Conservation (phyloP, 2,797 vertebrate species). For the Gephyroberyx darwinii region DNA sequence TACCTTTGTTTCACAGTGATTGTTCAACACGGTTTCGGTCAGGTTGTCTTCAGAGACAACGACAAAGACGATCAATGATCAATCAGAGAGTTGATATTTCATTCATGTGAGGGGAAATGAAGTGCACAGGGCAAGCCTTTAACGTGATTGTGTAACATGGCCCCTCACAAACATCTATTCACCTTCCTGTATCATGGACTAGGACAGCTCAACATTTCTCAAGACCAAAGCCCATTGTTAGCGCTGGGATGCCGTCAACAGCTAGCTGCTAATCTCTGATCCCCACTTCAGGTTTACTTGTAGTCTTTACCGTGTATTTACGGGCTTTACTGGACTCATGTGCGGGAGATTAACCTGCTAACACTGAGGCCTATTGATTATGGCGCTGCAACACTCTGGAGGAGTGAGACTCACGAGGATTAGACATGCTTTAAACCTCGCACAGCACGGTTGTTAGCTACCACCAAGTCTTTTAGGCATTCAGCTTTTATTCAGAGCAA, state of each 20-base stretch:
- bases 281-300: constrained; percentile 45
- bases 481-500: background rate
- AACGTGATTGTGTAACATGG: no score
- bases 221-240: constrained; percentile 60
- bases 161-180: background rate
- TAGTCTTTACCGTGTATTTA: constrained; percentile 51
- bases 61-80: background rate
- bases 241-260: constrained; percentile 24
- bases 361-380: constrained; percentile 76
- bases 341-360: constrained; percentile 77
- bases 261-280: constrained; percentile 64
- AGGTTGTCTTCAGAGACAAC: background rate
- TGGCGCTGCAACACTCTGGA: constrained; percentile 9
- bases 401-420: constrained; percentile 49
- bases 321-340: constrained; percentile 74
- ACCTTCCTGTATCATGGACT: background rate
- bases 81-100: background rate
- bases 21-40: background rate
- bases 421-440: constrained; percentile 38
- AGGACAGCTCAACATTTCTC: constrained; percentile 50
- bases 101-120: background rate
- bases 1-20: background rate
- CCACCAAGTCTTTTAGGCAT: constrained; percentile 33
- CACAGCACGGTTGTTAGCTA: background rate
- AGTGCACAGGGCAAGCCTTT: no score